These are phyloP conservation scores for Melanaphis sacchari DNA, from an alignment of 1,140 invertebrate species.

Conservation along the genomic window DNA sequence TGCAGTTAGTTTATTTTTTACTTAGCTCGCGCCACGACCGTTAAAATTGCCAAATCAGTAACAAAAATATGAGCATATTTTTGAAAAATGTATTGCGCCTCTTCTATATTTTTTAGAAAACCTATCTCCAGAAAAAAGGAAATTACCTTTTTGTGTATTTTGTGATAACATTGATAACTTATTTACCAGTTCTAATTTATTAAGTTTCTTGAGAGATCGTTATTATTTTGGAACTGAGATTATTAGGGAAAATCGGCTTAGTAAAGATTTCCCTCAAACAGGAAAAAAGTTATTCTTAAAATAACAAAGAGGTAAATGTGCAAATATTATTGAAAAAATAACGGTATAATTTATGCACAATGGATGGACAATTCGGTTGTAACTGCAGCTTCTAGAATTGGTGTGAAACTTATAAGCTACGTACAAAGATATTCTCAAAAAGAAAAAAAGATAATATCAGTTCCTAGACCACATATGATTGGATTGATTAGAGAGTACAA, in stretches of 20 bases:
- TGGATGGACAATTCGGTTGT: slow-evolving; percentile 60
- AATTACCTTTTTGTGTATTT: neutral
- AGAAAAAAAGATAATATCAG: slow-evolving; percentile 58
- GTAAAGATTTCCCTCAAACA: neutral
- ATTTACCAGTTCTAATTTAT: neutral
- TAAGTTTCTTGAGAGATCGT: neutral
- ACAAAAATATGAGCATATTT: neutral
- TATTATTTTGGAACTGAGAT: neutral
- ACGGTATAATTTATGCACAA: neutral
- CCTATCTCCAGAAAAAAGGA: neutral
- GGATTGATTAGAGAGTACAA: slow-evolving; percentile 59
- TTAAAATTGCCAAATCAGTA: neutral
- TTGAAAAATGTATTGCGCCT: neutral
- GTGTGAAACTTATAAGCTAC: slow-evolving; percentile 54
- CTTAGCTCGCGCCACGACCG: too few relatives aligned
- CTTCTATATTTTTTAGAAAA: neutral
- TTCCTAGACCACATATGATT: slow-evolving; percentile 59
- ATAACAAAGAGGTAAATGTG: neutral
- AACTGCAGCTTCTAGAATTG: slow-evolving; percentile 58
- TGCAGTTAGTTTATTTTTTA: too few relatives aligned
- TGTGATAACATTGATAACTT: neutral
- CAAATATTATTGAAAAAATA: neutral
- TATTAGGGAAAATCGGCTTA: neutral
- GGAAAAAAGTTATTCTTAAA: neutral
- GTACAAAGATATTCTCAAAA: slow-evolving; percentile 59